Base-by-base conservation (phyloP, 2,113 vertebrate genomes). In the Ranitomeya variabilis region DNA sequence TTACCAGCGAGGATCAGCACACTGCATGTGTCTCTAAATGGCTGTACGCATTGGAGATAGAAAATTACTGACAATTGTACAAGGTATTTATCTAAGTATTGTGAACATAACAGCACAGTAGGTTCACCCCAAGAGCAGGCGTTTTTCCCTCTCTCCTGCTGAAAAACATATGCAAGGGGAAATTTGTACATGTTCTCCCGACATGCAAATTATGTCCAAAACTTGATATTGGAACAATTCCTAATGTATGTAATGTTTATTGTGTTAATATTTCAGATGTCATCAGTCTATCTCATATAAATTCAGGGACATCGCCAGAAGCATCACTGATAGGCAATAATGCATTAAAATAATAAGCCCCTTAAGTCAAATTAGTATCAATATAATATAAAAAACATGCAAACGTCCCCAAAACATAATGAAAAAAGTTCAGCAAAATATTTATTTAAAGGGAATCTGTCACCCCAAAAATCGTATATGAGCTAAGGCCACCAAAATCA, bases 121-220 rank as follows among this genome's bases (percentile, higher is more conserved):
- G 69, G 87, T 10, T 83, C 87, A 62, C 80, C 52, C 18, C 10
- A 71, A 77, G 80, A 74, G 31, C 79, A 88, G 80, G 62, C 62
- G 80, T 37, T 76, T 88, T 64, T 71, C 71, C 19, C 26, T 13
- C 26, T 73, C 66, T 88, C 86, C 80, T 88, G 86, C 86, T 88
- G 87, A 83, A 83, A 73, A 88, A 88, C 87, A 88, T 88, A 80
- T 88, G 87, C 87, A 83, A 76, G 18, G 11, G 21, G 76, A 81
- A 31, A 83, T 69, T 52, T 81, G 45, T 62, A n/a, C 57, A 76
- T 26, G 59, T 76, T 62, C 6, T 19, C 67, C 26, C 67, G 54
- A 82, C 9, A 37, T 76, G 26, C 73, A 83, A 74, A 88, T 88
- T 83, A 88, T 88, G 54, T 55, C 64, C 26, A 31, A 67, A 76